Evolutionary conservation across 2,888 invertebrate genomes (phyloP), one percentile per base, ranked within the genome.

Genomic region (Mycalesis mineus): DNA sequence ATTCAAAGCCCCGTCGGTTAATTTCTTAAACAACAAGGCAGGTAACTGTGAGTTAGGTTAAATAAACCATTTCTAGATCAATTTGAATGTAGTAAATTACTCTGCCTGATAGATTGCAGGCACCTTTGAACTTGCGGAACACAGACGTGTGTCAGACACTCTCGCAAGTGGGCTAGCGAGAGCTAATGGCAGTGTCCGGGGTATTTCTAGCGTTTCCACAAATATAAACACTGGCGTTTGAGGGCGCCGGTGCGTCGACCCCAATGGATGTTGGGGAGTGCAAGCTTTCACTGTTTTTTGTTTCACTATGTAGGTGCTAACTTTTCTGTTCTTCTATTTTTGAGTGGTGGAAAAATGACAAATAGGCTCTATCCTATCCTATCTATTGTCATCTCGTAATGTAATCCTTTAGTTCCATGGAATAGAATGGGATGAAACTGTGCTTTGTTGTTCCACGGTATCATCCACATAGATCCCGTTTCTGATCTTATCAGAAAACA

Each of bases 211-310:
- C 66, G 61, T 68, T 70, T 62, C 65, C 65, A 70, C 68, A 66
- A 72, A 74, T 72, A 75, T 71, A 76, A 75, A 77, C 71, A 72
- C 65, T 67, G 62, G 60, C 39, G 64, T 66, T 66, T 67, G 65
- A 67, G 69, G 68, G 68, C 68, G 65, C n/a, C 63, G 64, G 84
- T 72, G 71, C 77, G 65, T 70, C 67, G 75, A 80, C 78, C 79
- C 69, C 70, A 62, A 49, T 49, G 61, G 61, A 60, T 58, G 58
- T 65, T 54, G 54, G 42, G 45, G 42, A 40, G 49, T 28, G 49
- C 22, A 13, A 49, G 33, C 28, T 55, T 41, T 51, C 41, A 41
- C 31, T 17, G 40, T 11, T 22, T 22, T 33, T 42, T 44, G n/a
- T 41, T 2, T 9, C 17, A 39, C 22, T 49, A 22, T 22, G 22